phyloP scores from a whole-genome alignment of 2,113 vertebrate species.

The Aspiorhynchus laticeps region DNA sequence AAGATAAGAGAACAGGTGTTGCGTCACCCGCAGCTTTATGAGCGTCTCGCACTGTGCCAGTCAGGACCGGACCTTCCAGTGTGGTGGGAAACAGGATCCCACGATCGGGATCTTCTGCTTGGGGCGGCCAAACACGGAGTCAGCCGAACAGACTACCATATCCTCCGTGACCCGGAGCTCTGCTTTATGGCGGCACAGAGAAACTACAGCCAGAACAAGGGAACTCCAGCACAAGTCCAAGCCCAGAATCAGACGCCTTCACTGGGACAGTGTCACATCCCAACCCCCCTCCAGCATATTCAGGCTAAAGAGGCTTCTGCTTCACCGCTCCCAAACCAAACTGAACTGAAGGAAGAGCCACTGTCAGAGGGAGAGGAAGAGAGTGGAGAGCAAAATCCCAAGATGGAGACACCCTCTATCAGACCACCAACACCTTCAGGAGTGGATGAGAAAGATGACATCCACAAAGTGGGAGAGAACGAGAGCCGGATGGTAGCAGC shows the following conservation, averaged over 20 bases:
- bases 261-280: constrained; percentile 71
- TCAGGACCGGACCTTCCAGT: constrained; percentile 90
- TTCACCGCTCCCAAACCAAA: constrained; percentile 64
- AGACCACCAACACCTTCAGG: constrained; percentile 72
- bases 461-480: constrained; percentile 63
- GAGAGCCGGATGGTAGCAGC: constrained; percentile 91
- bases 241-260: constrained; percentile 51
- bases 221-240: constrained; percentile 62
- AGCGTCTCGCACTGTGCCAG: constrained; percentile 90
- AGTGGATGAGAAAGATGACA: constrained; percentile 75
- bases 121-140: constrained; percentile 97
- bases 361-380: constrained; percentile 82
- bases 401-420: constrained; percentile 78
- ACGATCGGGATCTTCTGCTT: constrained; percentile 93
- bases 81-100: constrained; percentile 94
- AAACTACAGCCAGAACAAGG: constrained; percentile 90
- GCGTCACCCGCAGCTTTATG: constrained; percentile 86
- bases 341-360: constrained; percentile 82
- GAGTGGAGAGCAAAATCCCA: constrained; percentile 73
- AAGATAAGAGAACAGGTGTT: constrained; percentile 96
- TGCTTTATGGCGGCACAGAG: constrained; percentile 93
- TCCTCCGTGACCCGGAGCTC: constrained; percentile 95
- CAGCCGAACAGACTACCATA: constrained; percentile 98
- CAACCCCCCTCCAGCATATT: constrained; percentile 76
- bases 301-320: constrained; percentile 70